Evolutionary conservation across 2,888 invertebrate genomes (phyloP).

Genomic region (Spatulosminthurus flaviceps): DNA sequence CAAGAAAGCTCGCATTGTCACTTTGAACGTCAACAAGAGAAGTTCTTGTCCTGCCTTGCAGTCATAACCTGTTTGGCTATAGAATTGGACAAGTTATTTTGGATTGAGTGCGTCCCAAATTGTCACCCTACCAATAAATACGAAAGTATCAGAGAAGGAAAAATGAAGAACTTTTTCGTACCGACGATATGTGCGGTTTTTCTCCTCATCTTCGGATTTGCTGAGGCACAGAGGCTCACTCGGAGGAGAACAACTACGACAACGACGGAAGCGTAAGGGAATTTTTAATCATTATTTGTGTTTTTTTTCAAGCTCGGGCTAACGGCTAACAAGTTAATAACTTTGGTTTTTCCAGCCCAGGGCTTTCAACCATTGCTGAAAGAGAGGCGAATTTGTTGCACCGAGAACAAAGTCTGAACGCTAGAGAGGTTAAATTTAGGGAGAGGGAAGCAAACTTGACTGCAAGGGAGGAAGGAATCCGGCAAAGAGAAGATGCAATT

Average conservation of each 20-base stretch:
- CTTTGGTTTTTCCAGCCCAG: too few species aligned
- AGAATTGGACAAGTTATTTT: too few species aligned
- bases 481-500: constrained; percentile 28
- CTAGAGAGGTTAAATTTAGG: constrained; percentile 21
- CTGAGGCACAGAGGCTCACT: constrained; percentile 20
- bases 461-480: constrained; percentile 23
- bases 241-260: constrained; percentile 15
- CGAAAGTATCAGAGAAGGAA: too few species aligned
- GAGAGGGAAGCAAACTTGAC: constrained; percentile 41
- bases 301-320: background rate
- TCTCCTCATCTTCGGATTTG: background rate
- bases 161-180: background rate
- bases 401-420: constrained; percentile 31
- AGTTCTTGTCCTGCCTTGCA: too few species aligned
- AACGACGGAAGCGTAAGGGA: background rate
- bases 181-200: background rate
- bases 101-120: too few species aligned
- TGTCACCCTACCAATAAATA: too few species aligned
- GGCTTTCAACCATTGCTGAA: constrained; percentile 13
- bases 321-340: background rate
- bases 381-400: constrained; percentile 32
- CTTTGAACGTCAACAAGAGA: too few species aligned
- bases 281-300: background rate
- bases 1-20: too few species aligned
- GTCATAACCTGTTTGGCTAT: too few species aligned